These are phyloP conservation scores for Periophthalmodon schlosseri DNA, from an alignment of 2,113 vertebrate species.

Conservation along the genomic window DNA sequence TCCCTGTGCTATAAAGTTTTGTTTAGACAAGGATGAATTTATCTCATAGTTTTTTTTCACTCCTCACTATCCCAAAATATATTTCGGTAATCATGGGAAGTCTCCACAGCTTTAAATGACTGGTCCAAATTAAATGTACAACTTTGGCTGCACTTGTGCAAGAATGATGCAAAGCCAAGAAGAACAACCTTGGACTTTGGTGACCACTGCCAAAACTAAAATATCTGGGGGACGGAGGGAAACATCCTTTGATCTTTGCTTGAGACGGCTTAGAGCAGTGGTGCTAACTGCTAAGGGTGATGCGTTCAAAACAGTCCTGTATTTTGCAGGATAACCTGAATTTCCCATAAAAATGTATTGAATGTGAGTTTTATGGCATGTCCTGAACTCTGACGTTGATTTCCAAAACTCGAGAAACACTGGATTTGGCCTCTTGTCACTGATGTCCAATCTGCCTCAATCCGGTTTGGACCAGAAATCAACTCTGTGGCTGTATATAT, in stretches of 20 bases:
- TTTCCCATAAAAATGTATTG: not conserved
- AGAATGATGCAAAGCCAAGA: constrained; percentile 10
- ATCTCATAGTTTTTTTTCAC: constrained; percentile 11
- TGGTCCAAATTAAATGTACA: not conserved
- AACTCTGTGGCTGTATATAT: constrained; percentile 53
- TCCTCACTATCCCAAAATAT: constrained; percentile 4
- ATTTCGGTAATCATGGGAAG: not conserved
- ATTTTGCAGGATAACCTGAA: too few relatives aligned
- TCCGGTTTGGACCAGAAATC: constrained; percentile 54
- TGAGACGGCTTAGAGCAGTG: constrained; percentile 46
- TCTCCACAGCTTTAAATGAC: not conserved
- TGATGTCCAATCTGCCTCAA: constrained; percentile 22
- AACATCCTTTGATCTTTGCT: constrained; percentile 37
- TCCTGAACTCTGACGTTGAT: constrained; percentile 10
- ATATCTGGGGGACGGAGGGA: constrained; percentile 47
- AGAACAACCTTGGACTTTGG: constrained; percentile 26
- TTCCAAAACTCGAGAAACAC: constrained; percentile 4
- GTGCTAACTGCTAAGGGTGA: constrained; percentile 21
- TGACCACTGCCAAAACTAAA: constrained; percentile 44
- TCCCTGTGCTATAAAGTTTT: constrained; percentile 13
- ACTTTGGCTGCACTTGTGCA: not conserved
- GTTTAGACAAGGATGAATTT: constrained; percentile 31
- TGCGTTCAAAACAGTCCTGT: too few relatives aligned
- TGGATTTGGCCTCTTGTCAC: constrained; percentile 13
- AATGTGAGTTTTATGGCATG: constrained; percentile 9